These are phyloP conservation scores for Pristionchus japonicus DNA, from an alignment of 2,888 invertebrate genomes.

Conservation along the genomic window DNA sequence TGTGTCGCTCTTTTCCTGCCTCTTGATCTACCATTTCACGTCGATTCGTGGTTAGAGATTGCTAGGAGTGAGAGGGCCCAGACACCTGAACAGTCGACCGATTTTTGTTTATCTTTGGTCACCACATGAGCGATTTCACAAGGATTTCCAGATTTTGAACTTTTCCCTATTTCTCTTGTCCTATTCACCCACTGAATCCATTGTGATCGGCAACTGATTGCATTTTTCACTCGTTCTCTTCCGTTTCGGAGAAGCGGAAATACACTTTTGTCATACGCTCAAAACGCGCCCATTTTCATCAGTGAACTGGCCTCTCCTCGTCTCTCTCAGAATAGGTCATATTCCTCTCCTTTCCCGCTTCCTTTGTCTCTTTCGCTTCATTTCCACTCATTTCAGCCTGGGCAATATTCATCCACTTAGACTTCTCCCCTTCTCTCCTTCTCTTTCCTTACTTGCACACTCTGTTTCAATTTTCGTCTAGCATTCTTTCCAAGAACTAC, in stretches of 20 bases:
- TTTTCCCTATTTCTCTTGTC: neutral
- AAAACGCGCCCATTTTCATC: neutral
- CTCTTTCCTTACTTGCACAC: neutral
- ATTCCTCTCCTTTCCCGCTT: neutral
- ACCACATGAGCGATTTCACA: neutral
- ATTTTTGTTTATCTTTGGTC: conserved; percentile 13
- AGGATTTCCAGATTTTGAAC: neutral
- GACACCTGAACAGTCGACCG: neutral
- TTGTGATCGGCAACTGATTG: conserved; percentile 16
- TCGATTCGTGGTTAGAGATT: neutral
- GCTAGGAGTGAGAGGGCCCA: neutral
- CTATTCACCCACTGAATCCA: neutral
- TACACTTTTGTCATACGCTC: neutral
- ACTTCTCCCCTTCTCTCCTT: neutral
- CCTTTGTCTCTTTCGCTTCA: conserved; percentile 33
- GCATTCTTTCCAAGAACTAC: neutral
- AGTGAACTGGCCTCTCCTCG: neutral
- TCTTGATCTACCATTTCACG: neutral
- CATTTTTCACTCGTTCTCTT: neutral
- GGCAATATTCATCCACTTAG: conserved; percentile 38
- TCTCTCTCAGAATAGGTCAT: conserved; percentile 14
- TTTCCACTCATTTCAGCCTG: neutral
- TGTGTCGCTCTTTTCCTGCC: neutral
- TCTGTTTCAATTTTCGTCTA: neutral
- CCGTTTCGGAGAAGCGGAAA: neutral